Evolutionary conservation across 2,113 vertebrate genomes (phyloP), one percentile per base, ranked within the genome.

Genomic region (Triplophysa siluroides): DNA sequence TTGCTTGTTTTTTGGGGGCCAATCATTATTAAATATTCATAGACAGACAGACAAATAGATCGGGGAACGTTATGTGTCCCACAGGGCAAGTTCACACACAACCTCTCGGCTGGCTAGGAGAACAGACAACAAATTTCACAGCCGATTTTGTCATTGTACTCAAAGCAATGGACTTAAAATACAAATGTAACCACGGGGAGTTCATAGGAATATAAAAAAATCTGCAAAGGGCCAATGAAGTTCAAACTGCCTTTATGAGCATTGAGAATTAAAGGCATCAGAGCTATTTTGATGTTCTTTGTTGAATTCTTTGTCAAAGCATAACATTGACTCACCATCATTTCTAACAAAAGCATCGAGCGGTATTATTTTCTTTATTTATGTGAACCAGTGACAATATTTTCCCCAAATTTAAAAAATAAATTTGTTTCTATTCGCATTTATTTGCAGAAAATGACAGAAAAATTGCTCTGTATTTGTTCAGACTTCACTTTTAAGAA

Each of bases 1-100:
- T 75, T 43, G 58, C 45, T 47, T 63, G 58, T 21, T 8, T 63
- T 16, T 60, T 47, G 38, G 12, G n/a, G 70, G 12, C 41, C 9
- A 23, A 29, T 21, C 19, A 47, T 43, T 47, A 75, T 75, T 75
- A 75, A 75, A 63, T 75, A 75, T 75, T 63, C 58, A 75, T 75
- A 62, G 41, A 47, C 2, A 24, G 72, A 75, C 18, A 63, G 58
- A 75, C 61, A 24, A 33, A 74, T 61, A 74, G 33, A 61, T 75
- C 13, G 56, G 58, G 38, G 24, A 19, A 75, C 56, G n/a, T 75
- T 75, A 45, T 63, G 38, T 47, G 24, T 75, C 58, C 38, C 58
- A 21, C 12, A 19, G 3, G 58, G 72, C 38, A 61, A 63, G 45
- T 58, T 75, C 41, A 62, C 16, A 23, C n/a, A 43, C 12, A 38